Base-by-base conservation (phyloP, 1,140 invertebrate genomes). In the Dryas iulia region DNA sequence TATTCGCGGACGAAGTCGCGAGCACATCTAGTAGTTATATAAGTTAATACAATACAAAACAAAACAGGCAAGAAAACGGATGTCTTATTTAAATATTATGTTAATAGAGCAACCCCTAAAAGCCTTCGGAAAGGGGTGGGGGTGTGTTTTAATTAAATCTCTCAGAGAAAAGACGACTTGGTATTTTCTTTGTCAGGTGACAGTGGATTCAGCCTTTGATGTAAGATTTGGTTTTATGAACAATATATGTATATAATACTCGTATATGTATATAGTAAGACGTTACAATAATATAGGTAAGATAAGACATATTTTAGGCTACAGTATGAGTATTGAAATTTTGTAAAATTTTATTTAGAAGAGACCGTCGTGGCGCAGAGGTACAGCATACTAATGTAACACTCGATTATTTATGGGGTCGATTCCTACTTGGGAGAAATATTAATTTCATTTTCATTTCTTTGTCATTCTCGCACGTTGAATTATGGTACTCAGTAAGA, bases 111-210 rank as follows among this genome's bases (percentile, higher is more conserved):
- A 66, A 69, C 67, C 67, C 73, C 71, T 69, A 72, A 31, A 66
- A 69, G 71, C 70, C 69, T 31, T 18, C 74, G 53, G 30, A 65
- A 64, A 67, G 66, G 72, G 7, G 7, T 21, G 8, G 65, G 72
- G 76, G 77, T n/a, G 66, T 76, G 81, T 86, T 87, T 86, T 89
- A 89, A 89, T 89, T 89, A 89, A 89, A 89, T 87, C 84, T 81
- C 77, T 47, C 21, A 74, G 75, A 71, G 79, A 87, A 86, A 82
- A 79, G 74, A 78, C 78, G 76, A 76, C 83, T 84, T 77, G 82
- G 80, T 78, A 85, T 86, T 89, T 84, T 89, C 84, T 86, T 89
- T 89, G 75, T 62, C 82, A 87, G 81, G 84, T 85, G 73, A 76
- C 54, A 56, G 53, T 64, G 74, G 71, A 71, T 79, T 77, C 18